Percentiles rank a stretch among this genome's conserved stretches.
Conservation (phyloP, 2,888 invertebrate species). For the Meghimatium bilineatum region DNA sequence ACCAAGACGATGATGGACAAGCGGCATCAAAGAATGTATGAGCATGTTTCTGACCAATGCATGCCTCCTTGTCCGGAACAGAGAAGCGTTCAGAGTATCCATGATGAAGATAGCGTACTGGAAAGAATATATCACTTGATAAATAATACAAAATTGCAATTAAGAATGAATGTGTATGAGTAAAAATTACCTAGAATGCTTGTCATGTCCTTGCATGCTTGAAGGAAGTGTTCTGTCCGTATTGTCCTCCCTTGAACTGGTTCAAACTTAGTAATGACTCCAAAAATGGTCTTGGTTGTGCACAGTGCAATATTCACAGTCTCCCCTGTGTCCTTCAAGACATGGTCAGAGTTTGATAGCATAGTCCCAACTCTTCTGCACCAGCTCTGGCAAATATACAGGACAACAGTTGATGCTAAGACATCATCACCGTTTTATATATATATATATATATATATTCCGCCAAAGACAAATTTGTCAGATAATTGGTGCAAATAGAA, state of each 20-base stretch:
- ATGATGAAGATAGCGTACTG: too few species aligned
- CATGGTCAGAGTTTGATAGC: background rate
- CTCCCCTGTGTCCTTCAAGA: background rate
- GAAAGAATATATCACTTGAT: too few species aligned
- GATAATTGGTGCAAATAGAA: too few species aligned
- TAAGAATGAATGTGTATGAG: background rate
- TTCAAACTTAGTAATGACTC: slow-evolving; percentile 20
- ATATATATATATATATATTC: too few species aligned
- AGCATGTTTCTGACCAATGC: too few species aligned
- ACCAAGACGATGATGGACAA: too few species aligned
- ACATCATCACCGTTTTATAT: background rate
- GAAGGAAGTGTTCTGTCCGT: slow-evolving; percentile 35
- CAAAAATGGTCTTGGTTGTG: slow-evolving; percentile 34
- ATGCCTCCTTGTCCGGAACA: too few species aligned
- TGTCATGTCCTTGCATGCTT: slow-evolving; percentile 41
- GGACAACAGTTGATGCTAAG: background rate
- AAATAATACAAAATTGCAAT: background rate
- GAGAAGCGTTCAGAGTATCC: too few species aligned
- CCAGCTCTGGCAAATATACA: background rate
- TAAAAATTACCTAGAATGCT: slow-evolving; percentile 41
- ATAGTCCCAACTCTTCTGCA: background rate
- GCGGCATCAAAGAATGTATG: too few species aligned
- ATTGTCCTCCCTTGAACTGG: slow-evolving; percentile 29
- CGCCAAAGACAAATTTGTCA: too few species aligned
- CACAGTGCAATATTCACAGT: background rate